These are phyloP conservation scores for Turnix velox DNA, from an alignment of 2,113 vertebrate species.

Conservation along the genomic window DNA sequence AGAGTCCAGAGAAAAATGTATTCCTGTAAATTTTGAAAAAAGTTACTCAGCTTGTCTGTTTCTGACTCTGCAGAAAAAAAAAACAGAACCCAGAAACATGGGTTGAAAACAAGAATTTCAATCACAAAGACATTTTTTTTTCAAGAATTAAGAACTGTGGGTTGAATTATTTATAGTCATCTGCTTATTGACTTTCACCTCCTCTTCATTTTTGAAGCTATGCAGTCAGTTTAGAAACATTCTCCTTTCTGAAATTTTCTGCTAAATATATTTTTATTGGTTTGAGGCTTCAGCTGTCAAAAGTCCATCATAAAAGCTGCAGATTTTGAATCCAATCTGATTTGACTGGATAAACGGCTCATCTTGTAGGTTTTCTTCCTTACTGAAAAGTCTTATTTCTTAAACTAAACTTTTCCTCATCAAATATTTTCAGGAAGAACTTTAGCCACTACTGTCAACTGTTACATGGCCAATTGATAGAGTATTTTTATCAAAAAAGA, in stretches of 20 bases:
- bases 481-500: background rate
- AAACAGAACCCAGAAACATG: background rate
- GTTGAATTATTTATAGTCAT: background rate
- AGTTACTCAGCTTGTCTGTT: background rate
- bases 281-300: background rate
- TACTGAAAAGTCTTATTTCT: background rate
- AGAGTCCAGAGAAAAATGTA: background rate
- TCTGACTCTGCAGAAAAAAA: background rate
- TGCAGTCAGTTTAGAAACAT: background rate
- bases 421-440: background rate
- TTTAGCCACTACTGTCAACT: background rate
- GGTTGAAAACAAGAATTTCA: background rate
- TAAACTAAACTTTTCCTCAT: background rate
- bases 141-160: background rate
- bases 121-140: background rate
- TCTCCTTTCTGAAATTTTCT: background rate
- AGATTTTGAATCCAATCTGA: background rate
- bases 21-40: background rate
- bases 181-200: background rate
- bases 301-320: background rate
- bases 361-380: background rate
- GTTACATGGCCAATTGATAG: background rate
- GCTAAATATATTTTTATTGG: background rate
- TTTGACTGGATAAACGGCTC: background rate
- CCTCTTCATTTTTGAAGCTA: background rate